phyloP scores from a whole-genome alignment of 2,113 vertebrate species.

The Varanus salvator region DNA sequence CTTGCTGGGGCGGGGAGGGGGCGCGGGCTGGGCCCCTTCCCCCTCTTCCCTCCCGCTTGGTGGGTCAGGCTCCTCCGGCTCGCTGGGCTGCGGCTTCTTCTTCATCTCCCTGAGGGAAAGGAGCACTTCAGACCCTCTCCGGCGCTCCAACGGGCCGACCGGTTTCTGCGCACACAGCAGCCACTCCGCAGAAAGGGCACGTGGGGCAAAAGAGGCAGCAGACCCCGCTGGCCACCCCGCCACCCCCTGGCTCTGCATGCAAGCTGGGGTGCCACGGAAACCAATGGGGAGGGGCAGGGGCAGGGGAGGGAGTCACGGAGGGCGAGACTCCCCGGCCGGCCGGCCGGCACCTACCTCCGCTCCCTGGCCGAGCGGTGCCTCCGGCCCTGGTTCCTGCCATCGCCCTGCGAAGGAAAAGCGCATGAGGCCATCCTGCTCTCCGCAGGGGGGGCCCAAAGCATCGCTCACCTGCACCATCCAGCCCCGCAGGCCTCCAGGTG shows the following conservation, averaged over 20 bases:
- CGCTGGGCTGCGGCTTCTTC: slow-evolving; percentile 77
- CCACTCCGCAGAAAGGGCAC: background rate
- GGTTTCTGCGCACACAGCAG: background rate
- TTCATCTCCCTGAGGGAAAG: slow-evolving; percentile 85
- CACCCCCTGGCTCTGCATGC: background rate
- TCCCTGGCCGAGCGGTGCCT: slow-evolving; percentile 95
- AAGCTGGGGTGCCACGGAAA: background rate
- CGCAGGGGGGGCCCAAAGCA: background rate
- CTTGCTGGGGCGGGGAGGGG: slow-evolving; percentile 69
- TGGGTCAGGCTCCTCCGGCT: slow-evolving; percentile 67
- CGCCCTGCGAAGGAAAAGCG: slow-evolving; percentile 72
- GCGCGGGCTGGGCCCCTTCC: background rate
- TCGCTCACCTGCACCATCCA: too few species aligned
- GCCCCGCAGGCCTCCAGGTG: too few species aligned
- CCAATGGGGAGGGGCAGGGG: background rate
- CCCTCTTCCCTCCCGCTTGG: slow-evolving; percentile 74
- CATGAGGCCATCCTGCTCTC: background rate
- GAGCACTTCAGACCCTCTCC: background rate
- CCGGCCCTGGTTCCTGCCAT: slow-evolving; percentile 79
- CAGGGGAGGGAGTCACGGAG: background rate
- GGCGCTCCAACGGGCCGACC: background rate
- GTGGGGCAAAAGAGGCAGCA: too few species aligned
- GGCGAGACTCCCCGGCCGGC: too few species aligned
- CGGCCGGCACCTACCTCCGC: slow-evolving; percentile 80
- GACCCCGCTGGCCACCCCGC: background rate